Evolutionary conservation across 2,113 vertebrate genomes (phyloP).

Genomic region (Daphoenositta chrysoptera): DNA sequence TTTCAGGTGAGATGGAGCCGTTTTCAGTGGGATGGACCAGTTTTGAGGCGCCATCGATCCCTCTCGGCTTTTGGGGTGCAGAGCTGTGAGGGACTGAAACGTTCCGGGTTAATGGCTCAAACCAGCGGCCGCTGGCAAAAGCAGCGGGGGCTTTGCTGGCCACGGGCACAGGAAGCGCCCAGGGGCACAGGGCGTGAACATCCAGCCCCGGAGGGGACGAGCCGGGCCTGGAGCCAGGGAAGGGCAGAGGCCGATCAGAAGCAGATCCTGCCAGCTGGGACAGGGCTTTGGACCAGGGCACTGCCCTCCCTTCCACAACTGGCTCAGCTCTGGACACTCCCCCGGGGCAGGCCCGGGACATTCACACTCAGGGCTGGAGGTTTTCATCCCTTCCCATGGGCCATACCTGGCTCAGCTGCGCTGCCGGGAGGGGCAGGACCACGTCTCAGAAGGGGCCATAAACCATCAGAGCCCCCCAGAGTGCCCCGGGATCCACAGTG

Average conservation of each 20-base stretch:
- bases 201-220: accelerated
- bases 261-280: background rate
- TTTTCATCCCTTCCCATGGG: background rate
- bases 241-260: background rate
- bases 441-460: accelerated
- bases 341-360: accelerated
- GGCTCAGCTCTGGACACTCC: background rate
- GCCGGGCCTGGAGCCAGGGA: background rate
- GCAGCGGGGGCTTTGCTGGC: background rate
- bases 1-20: no score
- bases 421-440: background rate
- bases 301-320: background rate
- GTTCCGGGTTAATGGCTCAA: background rate
- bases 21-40: no score
- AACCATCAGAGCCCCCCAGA: background rate
- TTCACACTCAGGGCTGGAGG: no score
- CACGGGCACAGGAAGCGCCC: background rate
- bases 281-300: background rate
- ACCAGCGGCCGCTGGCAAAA: accelerated
- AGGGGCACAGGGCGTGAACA: background rate
- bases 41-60: no score
- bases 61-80: no score
- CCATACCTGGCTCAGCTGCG: accelerated
- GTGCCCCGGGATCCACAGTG: background rate
- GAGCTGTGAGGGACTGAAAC: background rate